A percentile compares a stretch with the other conserved stretches of the same genome.
Conservation (phyloP, 2,888 invertebrate species). For the Drosophila parthenogenetica region DNA sequence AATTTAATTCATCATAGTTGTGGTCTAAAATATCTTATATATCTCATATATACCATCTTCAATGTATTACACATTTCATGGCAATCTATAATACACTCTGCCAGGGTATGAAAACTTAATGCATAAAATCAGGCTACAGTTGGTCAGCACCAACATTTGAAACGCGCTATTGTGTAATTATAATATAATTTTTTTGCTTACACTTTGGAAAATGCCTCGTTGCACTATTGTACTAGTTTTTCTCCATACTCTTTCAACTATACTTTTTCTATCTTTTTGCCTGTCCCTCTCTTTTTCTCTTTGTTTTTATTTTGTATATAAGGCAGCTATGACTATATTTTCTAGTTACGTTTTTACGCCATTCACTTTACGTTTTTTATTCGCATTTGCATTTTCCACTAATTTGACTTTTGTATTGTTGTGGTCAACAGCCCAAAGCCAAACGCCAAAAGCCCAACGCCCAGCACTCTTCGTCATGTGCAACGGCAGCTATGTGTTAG, state of each 20-base stretch:
- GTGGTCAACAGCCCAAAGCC: conserved; percentile 62
- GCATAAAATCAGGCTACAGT: conserved; percentile 68
- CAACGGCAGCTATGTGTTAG: conserved; percentile 66
- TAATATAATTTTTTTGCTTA: conserved; percentile 65
- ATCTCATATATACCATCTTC: no score
- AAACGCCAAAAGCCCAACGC: conserved; percentile 43
- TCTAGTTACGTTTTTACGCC: conserved; percentile 69
- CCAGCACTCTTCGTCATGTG: conserved; percentile 24
- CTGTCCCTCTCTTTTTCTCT: conserved; percentile 8
- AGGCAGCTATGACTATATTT: conserved; percentile 76
- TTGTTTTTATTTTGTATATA: conserved; percentile 53
- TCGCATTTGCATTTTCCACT: conserved; percentile 80
- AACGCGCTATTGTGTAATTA: conserved; percentile 65
- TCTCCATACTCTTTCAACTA: neutral
- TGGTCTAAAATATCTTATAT: no score
- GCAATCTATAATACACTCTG: no score
- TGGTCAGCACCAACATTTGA: conserved; percentile 18
- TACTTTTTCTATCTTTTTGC: conserved; percentile 12
- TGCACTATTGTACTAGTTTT: conserved; percentile 40
- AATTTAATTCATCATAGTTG: no score
- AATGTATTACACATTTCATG: no score
- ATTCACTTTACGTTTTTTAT: conserved; percentile 52
- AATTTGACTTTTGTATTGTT: conserved; percentile 79
- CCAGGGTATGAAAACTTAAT: neutral
- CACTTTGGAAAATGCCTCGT: conserved; percentile 46